A percentile compares a stretch with the other conserved stretches of the same genome.
phyloP scores from a whole-genome alignment of 2,888 invertebrate species.

The Pegoplata infirma region DNA sequence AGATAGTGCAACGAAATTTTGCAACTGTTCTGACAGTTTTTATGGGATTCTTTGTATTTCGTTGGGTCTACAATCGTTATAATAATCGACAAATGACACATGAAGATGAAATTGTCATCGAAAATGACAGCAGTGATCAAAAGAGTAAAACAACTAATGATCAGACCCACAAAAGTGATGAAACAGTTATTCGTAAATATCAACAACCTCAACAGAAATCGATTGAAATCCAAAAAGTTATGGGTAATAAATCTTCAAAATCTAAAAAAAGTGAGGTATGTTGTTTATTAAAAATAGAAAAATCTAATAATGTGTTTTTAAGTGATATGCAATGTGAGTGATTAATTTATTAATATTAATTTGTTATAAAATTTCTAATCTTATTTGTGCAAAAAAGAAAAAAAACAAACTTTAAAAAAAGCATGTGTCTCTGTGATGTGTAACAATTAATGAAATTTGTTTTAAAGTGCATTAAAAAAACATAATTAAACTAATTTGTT shows the following conservation, averaged over 20 bases:
- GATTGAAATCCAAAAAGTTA: conserved; percentile 31
- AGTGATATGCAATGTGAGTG: conserved; percentile 36
- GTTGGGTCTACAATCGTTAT: conserved; percentile 48
- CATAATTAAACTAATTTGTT: conserved; percentile 13
- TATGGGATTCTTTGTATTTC: conserved; percentile 39
- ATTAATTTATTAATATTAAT: neutral
- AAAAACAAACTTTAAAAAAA: conserved; percentile 4
- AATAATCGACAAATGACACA: conserved; percentile 32
- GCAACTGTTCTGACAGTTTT: conserved; percentile 29
- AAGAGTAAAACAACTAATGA: conserved; percentile 20
- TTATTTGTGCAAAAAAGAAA: conserved; percentile 25
- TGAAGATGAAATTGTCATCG: conserved; percentile 9
- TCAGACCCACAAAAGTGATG: conserved; percentile 15
- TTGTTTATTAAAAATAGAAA: conserved; percentile 22
- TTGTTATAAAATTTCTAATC: conserved; percentile 11
- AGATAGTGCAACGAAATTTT: conserved; percentile 36
- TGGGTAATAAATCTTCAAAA: conserved; percentile 45
- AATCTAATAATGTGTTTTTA: conserved; percentile 10
- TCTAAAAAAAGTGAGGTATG: conserved; percentile 54
- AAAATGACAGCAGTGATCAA: conserved; percentile 13
- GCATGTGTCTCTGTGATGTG: conserved; percentile 31
- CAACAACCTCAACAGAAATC: conserved; percentile 22
- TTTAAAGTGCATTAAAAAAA: conserved; percentile 1
- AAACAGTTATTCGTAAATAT: conserved; percentile 30
- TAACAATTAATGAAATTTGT: conserved; percentile 8